These are phyloP conservation scores for Rhinichthys klamathensis DNA, from an alignment of 2,113 vertebrate genomes.

Conservation along the genomic window DNA sequence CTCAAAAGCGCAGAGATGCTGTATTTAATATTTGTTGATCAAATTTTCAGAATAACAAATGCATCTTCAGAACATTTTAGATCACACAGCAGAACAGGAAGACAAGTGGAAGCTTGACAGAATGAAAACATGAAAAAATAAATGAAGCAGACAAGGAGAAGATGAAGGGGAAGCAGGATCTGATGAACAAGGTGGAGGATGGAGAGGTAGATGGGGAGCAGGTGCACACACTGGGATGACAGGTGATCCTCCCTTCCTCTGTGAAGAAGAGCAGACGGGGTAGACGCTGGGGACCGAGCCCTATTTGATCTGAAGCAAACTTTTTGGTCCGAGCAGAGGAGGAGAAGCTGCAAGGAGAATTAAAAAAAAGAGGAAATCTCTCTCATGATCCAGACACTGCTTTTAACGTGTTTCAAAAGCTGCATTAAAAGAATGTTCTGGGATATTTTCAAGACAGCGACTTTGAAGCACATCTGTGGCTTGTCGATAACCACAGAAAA, in stretches of 20 bases:
- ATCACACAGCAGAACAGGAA: conserved; percentile 9
- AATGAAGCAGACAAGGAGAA: conserved; percentile 34
- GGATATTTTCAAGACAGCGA: too few species aligned
- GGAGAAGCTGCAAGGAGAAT: conserved; percentile 37
- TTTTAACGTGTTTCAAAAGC: neutral
- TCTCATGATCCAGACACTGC: neutral
- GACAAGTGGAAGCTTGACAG: conserved; percentile 16
- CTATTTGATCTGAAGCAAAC: conserved; percentile 55
- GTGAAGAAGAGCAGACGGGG: conserved; percentile 42
- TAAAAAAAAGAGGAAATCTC: too few species aligned
- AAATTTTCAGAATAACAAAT: conserved; percentile 11
- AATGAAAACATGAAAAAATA: conserved; percentile 27
- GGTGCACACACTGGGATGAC: conserved; percentile 50
- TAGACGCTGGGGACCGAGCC: conserved; percentile 45
- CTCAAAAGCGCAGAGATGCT: conserved; percentile 2
- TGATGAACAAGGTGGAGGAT: conserved; percentile 34
- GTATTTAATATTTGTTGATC: conserved; percentile 13
- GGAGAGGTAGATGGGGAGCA: conserved; percentile 43
- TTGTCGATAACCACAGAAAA: conserved; percentile 6
- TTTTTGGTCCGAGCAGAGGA: conserved; percentile 51
- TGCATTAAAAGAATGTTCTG: neutral
- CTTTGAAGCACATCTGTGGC: neutral
- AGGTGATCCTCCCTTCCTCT: conserved; percentile 58
- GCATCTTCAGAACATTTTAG: conserved; percentile 35
- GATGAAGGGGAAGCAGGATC: conserved; percentile 34